phyloP scores from a whole-genome alignment of 2,797 vertebrate genomes.

The Crenichthys baileyi region DNA sequence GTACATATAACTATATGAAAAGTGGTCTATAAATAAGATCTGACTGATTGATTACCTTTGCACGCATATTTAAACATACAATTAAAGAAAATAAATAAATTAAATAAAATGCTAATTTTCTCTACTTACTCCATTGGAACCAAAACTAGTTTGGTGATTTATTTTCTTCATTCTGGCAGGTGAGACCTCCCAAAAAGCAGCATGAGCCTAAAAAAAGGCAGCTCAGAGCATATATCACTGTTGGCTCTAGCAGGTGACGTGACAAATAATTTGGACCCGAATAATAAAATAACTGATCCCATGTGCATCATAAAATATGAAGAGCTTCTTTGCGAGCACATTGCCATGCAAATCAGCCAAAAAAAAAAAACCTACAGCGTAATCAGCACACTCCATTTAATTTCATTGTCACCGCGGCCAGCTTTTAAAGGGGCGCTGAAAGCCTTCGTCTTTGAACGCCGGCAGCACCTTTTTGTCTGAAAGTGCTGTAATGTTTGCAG shows the following conservation, averaged over 20 bases:
- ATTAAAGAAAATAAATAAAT: no score
- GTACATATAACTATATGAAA: neutral
- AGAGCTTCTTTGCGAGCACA: neutral
- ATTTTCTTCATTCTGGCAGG: neutral
- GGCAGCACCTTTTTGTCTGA: constrained; percentile 65
- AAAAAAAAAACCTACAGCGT: constrained; percentile 13
- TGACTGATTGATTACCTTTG: neutral
- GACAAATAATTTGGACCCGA: neutral
- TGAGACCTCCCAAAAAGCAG: neutral
- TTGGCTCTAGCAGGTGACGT: neutral
- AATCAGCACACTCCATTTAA: constrained; percentile 40
- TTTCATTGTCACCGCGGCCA: constrained; percentile 47
- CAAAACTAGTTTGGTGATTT: neutral
- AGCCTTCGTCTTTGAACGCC: constrained; percentile 64
- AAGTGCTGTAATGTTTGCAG: constrained; percentile 61
- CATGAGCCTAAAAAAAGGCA: neutral
- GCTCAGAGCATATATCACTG: neutral
- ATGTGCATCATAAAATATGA: constrained; percentile 9
- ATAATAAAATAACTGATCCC: constrained; percentile 7
- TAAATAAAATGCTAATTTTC: neutral
- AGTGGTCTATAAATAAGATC: neutral
- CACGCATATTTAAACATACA: neutral
- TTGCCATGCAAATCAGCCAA: constrained; percentile 15
- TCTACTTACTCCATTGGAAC: neutral
- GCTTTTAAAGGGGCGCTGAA: constrained; percentile 54